Percentiles rank a stretch among this genome's conserved stretches.
Conservation (phyloP, 2,888 invertebrate species). For the Rutpela maculata region DNA sequence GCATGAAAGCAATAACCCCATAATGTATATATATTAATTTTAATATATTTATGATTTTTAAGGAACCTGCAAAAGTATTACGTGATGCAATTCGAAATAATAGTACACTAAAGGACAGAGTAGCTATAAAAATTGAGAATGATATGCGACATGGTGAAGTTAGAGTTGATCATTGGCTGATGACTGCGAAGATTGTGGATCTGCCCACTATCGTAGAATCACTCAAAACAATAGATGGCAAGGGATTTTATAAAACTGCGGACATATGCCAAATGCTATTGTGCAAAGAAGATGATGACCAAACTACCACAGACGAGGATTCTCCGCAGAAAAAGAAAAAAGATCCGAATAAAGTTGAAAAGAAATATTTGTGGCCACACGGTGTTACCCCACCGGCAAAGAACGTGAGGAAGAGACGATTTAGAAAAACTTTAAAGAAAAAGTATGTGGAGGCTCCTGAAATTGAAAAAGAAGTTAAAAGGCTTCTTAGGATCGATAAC, state of each 20-base stretch:
- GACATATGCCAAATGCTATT: slow-evolving; percentile 95
- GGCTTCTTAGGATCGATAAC: slow-evolving; percentile 92
- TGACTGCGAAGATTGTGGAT: slow-evolving; percentile 93
- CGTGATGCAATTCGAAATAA: slow-evolving; percentile 87
- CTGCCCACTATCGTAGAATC: slow-evolving; percentile 95
- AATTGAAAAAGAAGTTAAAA: slow-evolving; percentile 98
- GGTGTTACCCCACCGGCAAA: slow-evolving; percentile 97
- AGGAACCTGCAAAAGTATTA: slow-evolving; percentile 84
- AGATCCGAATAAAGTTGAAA: slow-evolving; percentile 87
- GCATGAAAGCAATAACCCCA: no score
- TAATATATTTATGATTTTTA: slow-evolving; percentile 38
- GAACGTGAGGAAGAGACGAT: slow-evolving; percentile 93
- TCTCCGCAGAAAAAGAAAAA: slow-evolving; percentile 88
- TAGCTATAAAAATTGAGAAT: slow-evolving; percentile 89
- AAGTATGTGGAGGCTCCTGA: slow-evolving; percentile 98
- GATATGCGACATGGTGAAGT: slow-evolving; percentile 94
- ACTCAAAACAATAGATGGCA: slow-evolving; percentile 95
- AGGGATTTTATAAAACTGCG: slow-evolving; percentile 98
- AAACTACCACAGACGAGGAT: slow-evolving; percentile 84
- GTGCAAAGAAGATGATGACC: slow-evolving; percentile 92
- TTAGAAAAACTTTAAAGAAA: slow-evolving; percentile 96
- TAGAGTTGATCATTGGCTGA: slow-evolving; percentile 89
- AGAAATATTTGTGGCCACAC: slow-evolving; percentile 95
- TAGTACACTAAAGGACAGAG: slow-evolving; percentile 87
- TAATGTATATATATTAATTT: background rate